Conservation (phyloP, 2,888 invertebrate species). For the Copidosoma aretas region DNA sequence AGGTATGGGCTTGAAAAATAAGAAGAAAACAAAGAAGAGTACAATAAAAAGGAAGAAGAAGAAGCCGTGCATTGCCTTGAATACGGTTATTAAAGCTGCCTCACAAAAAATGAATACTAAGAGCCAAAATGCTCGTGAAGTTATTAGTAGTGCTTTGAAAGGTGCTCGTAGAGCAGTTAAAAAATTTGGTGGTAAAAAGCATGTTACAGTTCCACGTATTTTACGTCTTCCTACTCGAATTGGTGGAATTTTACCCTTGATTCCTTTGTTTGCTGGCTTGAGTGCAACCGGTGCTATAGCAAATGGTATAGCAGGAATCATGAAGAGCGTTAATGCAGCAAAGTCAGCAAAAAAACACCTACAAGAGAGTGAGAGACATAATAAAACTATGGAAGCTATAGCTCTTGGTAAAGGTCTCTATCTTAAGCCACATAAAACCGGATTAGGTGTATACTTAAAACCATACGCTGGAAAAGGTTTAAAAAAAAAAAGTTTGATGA, state of each 20-base stretch:
- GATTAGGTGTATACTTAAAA: not conserved
- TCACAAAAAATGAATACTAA: not conserved
- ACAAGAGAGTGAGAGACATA: constrained; percentile 36
- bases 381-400: no score
- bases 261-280: constrained; percentile 25
- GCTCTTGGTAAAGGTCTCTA: no score
- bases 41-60: not conserved
- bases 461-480: no score
- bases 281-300: constrained; percentile 15
- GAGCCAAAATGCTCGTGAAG: not conserved
- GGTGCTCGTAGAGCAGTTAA: not conserved
- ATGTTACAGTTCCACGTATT: constrained; percentile 1
- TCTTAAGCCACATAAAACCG: not conserved
- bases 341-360: constrained; percentile 42
- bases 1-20: constrained; percentile 24
- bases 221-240: not conserved
- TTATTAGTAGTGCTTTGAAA: not conserved
- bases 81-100: constrained; percentile 1
- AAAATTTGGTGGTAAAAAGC: not conserved
- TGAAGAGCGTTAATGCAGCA: not conserved
- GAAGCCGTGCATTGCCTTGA: constrained; percentile 1
- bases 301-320: constrained; percentile 3
- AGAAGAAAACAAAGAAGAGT: not conserved
- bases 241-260: constrained; percentile 8
- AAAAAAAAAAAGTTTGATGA: not conserved